A percentile compares a stretch with the other conserved stretches of the same genome.
Conservation (phyloP, 2,888 invertebrate species). For the Malachius bipustulatus region DNA sequence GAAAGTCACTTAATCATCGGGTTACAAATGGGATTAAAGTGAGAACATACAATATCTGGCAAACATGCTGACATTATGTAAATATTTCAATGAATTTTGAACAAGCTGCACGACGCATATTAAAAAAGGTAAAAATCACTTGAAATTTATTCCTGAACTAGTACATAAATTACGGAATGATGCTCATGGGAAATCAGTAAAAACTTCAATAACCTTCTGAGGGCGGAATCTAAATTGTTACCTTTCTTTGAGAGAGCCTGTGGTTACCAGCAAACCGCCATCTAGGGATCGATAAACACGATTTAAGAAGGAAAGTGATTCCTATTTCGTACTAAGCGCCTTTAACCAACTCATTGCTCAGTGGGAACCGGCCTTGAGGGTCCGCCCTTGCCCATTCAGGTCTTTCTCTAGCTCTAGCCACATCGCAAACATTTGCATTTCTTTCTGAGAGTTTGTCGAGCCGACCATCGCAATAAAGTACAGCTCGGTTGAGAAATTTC, state of each 20-base stretch:
- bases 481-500: no score
- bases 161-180: constrained; percentile 21
- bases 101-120: neutral
- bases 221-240: constrained; percentile 27
- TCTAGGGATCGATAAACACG: constrained; percentile 28
- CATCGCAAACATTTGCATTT: no score
- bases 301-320: constrained; percentile 29
- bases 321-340: constrained; percentile 17
- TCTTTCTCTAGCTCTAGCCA: no score
- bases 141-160: neutral
- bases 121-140: constrained; percentile 1
- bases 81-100: constrained; percentile 1
- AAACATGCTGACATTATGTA: constrained; percentile 1
- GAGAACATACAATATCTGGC: no score
- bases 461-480: no score
- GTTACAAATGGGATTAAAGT: no score
- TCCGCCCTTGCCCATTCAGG: no score
- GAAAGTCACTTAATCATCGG: no score
- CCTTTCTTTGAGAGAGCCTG: constrained; percentile 24
- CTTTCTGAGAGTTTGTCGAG: no score
- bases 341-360: constrained; percentile 17
- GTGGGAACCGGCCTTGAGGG: constrained; percentile 4
- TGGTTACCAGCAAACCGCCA: constrained; percentile 26
- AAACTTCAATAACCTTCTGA: constrained; percentile 28
- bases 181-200: constrained; percentile 28